Percentiles rank a stretch among this genome's conserved stretches.
These are phyloP conservation scores for Ernsta delagoae DNA, from an alignment of 2,888 invertebrate genomes.

Conservation along the genomic window DNA sequence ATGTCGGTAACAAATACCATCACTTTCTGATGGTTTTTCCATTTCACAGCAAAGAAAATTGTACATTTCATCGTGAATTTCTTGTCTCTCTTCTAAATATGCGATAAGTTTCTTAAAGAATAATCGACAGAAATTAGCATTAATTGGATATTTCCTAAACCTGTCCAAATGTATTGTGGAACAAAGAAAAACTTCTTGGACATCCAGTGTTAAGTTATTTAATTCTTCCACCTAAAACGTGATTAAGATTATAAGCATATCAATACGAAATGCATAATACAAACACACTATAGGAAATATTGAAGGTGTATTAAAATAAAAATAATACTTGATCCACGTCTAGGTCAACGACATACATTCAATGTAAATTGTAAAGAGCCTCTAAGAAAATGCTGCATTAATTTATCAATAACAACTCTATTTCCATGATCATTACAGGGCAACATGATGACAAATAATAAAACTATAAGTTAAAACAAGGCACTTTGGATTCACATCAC, in stretches of 20 bases:
- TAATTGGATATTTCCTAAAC: slow-evolving; percentile 86
- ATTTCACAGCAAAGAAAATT: slow-evolving; percentile 83
- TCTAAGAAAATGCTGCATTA: slow-evolving; percentile 35
- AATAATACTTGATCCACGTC: too few relatives aligned
- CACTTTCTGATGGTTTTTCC: slow-evolving; percentile 53
- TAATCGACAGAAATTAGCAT: slow-evolving; percentile 84
- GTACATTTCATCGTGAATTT: slow-evolving; percentile 88
- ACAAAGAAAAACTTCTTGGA: slow-evolving; percentile 85
- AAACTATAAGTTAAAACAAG: too few relatives aligned
- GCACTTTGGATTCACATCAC: too few relatives aligned
- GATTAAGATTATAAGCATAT: background rate
- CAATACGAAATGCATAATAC: too few relatives aligned
- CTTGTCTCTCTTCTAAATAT: slow-evolving; percentile 82
- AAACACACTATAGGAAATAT: too few relatives aligned
- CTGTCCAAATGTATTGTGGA: slow-evolving; percentile 83
- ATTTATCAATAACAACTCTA: slow-evolving; percentile 15
- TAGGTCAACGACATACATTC: slow-evolving; percentile 31
- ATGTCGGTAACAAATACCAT: slow-evolving; percentile 86
- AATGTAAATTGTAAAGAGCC: slow-evolving; percentile 31
- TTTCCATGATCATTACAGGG: slow-evolving; percentile 6
- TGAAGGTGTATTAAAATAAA: too few relatives aligned
- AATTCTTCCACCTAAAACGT: slow-evolving; percentile 55
- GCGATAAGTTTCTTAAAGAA: slow-evolving; percentile 88
- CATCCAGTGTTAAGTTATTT: slow-evolving; percentile 69
- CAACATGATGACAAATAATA: slow-evolving; percentile 5